These are phyloP conservation scores for Petrocephalus sullivani DNA, from an alignment of 2,797 vertebrate genomes.

Conservation along the genomic window DNA sequence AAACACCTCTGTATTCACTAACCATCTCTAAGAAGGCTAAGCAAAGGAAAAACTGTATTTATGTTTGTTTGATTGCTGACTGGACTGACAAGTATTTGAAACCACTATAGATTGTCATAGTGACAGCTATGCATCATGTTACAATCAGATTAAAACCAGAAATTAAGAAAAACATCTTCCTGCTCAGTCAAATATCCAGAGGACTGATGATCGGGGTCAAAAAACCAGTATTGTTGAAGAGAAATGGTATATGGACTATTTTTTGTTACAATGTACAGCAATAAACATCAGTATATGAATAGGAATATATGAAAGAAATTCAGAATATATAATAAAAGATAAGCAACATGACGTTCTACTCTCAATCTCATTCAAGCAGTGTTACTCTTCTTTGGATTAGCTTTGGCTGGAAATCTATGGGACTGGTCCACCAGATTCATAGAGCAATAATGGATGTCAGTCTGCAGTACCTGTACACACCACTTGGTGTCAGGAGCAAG, in stretches of 20 bases:
- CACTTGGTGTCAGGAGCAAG: constrained; percentile 21
- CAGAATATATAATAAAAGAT: background rate
- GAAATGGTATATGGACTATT: background rate
- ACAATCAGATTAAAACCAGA: background rate
- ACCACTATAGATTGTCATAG: background rate
- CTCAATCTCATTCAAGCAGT: background rate
- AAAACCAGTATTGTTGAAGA: background rate
- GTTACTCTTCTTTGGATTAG: background rate
- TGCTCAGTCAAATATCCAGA: background rate
- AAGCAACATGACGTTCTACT: background rate
- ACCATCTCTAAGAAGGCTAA: background rate
- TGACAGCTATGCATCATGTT: background rate
- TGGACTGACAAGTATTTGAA: background rate
- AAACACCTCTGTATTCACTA: background rate
- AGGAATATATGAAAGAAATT: background rate
- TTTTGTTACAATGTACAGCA: background rate
- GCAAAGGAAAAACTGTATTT: background rate
- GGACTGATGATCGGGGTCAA: background rate
- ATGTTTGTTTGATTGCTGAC: background rate
- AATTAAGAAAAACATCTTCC: background rate
- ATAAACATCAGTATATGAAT: background rate
- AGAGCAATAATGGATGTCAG: background rate
- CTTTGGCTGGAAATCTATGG: background rate
- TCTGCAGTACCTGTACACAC: background rate
- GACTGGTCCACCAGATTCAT: background rate